Conservation (phyloP, 2,113 vertebrate species). For the Mesembrinibis cayennensis region DNA sequence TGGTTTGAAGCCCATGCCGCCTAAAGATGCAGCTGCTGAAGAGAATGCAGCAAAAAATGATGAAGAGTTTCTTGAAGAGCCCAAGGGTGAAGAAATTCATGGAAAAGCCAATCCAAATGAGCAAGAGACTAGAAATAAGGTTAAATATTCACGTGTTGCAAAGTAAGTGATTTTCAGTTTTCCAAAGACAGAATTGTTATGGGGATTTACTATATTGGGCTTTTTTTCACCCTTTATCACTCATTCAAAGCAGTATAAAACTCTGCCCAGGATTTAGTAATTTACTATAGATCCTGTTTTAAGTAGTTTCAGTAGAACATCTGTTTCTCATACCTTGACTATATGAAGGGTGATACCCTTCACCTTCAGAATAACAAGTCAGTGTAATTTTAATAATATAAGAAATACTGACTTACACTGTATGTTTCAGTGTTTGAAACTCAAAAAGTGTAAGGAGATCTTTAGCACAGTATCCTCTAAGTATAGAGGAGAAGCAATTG, state of each 20-base stretch:
- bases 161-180: slow-evolving; percentile 79
- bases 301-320: not conserved
- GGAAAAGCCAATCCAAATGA: slow-evolving; percentile 76
- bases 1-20: slow-evolving; percentile 73
- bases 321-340: not conserved
- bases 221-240: not conserved
- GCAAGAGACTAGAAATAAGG: slow-evolving; percentile 74
- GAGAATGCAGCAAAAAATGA: slow-evolving; percentile 22
- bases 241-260: not conserved
- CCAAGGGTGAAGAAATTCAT: slow-evolving; percentile 75
- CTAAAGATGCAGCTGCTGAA: slow-evolving; percentile 49
- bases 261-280: not conserved
- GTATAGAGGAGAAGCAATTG: not conserved
- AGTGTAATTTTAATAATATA: not conserved
- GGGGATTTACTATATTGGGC: not conserved
- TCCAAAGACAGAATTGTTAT: not conserved
- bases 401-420: not conserved
- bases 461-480: not conserved
- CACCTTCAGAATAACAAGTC: not conserved
- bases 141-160: slow-evolving; percentile 81
- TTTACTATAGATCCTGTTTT: not conserved
- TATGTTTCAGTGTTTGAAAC: not conserved
- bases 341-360: not conserved
- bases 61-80: slow-evolving; percentile 62
- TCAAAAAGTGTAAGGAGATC: not conserved